phyloP scores from a whole-genome alignment of 92 coral and sea anemone species.

The Phymanthus crucifer region DNA sequence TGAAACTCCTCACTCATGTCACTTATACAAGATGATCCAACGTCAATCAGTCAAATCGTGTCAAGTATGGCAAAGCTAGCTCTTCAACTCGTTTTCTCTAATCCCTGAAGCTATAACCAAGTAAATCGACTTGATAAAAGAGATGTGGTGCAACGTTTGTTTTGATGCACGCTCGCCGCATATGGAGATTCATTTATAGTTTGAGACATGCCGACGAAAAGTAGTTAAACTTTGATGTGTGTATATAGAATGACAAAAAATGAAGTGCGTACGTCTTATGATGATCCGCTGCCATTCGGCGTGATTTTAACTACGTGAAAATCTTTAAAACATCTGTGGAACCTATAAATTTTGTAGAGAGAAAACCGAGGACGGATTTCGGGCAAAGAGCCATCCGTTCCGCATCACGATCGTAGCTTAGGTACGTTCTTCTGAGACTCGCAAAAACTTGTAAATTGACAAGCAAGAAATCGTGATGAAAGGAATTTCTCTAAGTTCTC shows the following conservation, averaged over 20 bases:
- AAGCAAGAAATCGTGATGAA: slow-evolving; percentile 15
- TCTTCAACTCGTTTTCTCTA: background rate
- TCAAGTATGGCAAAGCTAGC: background rate
- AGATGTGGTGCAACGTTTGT: no score
- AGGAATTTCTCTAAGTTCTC: background rate
- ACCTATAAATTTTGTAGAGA: background rate
- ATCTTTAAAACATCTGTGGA: slow-evolving; percentile 9
- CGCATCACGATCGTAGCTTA: background rate
- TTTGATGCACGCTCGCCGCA: no score
- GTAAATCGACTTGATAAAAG: background rate
- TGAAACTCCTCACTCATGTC: slow-evolving; percentile 11
- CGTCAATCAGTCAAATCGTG: slow-evolving; percentile 14
- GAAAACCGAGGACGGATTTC: background rate
- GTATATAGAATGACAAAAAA: background rate
- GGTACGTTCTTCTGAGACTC: background rate
- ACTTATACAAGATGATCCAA: background rate
- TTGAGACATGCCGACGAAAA: background rate
- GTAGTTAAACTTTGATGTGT: background rate
- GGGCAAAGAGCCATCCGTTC: background rate
- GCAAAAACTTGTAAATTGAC: slow-evolving; percentile 23
- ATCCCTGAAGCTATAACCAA: slow-evolving; percentile 13
- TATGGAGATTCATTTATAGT: background rate
- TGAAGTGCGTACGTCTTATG: background rate
- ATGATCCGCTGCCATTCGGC: background rate
- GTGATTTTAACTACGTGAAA: background rate